Evolutionary conservation across 2,888 invertebrate species (phyloP), one percentile per base, ranked within the genome.

Genomic region (Scaptodrosophila latifasciaeformis): DNA sequence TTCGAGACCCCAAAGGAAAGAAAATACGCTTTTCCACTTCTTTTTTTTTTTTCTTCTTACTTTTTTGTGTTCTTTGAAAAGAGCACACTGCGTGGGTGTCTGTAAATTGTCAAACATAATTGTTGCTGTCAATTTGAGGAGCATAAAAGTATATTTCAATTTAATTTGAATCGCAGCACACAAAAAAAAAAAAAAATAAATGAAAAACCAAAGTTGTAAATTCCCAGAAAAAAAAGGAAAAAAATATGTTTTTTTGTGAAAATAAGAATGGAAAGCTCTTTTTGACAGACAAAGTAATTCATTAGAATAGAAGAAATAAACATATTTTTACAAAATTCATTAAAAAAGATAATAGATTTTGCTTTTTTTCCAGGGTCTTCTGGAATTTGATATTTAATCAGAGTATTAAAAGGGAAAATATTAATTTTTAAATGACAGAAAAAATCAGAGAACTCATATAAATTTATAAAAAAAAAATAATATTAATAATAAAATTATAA

Each of bases 61-160:
- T n/a, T n/a, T n/a, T n/a, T n/a, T n/a, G n/a, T n/a, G n/a, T n/a
- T n/a, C 24, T 24, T 24, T 3, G 24, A 7, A 7, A 24, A 24
- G 24, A 24, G 4, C 12, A 13, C 13, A 2, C 10, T 35, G 35
- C n/a, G 40, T 24, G 37, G 3, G 31, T n/a, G 31, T 31, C 3
- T 5, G n/a, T n/a, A 5, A 12, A 19, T 31, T 18, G 21, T 21
- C 34, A 60, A 39, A 54, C 54, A 60, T 58, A 65, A 67, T 58
- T 68, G 66, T 51, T 46, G 55, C 63, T 66, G 62, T 60, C 63
- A 58, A 44, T 31, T 13, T 13, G 2, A 10, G 18, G 2, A 18
- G 27, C 24, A 29, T 9, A 27, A 50, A 35, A 34, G 21, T 17
- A 9, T 49, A 39, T 49, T 42, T 13, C 15, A 44, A 50, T 24